These are phyloP conservation scores for Rhinichthys osculus DNA, from an alignment of 2,797 vertebrate species.

Conservation along the genomic window DNA sequence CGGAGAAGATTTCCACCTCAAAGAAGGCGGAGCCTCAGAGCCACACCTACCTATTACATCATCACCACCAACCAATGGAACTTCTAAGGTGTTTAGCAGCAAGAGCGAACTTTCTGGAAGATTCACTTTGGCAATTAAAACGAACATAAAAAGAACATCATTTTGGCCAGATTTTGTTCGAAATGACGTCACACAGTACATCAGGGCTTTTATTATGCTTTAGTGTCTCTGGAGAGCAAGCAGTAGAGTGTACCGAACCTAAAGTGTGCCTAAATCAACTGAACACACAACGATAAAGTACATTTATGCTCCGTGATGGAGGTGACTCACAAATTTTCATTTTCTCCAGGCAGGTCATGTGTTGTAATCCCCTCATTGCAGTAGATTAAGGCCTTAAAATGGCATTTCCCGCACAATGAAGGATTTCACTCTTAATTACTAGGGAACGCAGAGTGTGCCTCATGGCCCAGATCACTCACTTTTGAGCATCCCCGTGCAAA, in stretches of 20 bases:
- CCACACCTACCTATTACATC: background rate
- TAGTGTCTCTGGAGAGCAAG: background rate
- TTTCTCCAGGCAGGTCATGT: slow-evolving; percentile 28
- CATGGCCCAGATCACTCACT: slow-evolving; percentile 12
- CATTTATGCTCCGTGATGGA: background rate
- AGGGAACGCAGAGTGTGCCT: background rate
- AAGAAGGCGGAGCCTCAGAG: background rate
- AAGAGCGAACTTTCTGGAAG: background rate
- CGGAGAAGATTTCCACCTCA: background rate
- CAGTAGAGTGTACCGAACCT: background rate
- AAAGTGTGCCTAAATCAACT: background rate
- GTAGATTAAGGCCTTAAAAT: slow-evolving; percentile 42
- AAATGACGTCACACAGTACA: background rate
- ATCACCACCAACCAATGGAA: background rate
- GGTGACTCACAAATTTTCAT: slow-evolving; percentile 12
- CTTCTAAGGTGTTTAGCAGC: background rate
- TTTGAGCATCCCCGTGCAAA: background rate
- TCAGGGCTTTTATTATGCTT: background rate
- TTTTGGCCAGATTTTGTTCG: background rate
- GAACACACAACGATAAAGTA: background rate
- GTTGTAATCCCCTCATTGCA: slow-evolving; percentile 41
- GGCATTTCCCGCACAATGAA: slow-evolving; percentile 31
- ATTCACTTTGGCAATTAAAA: background rate
- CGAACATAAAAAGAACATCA: background rate
- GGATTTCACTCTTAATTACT: slow-evolving; percentile 44